phyloP scores from a whole-genome alignment of 2,888 invertebrate species.

The Orthonychiurus folsomi region DNA sequence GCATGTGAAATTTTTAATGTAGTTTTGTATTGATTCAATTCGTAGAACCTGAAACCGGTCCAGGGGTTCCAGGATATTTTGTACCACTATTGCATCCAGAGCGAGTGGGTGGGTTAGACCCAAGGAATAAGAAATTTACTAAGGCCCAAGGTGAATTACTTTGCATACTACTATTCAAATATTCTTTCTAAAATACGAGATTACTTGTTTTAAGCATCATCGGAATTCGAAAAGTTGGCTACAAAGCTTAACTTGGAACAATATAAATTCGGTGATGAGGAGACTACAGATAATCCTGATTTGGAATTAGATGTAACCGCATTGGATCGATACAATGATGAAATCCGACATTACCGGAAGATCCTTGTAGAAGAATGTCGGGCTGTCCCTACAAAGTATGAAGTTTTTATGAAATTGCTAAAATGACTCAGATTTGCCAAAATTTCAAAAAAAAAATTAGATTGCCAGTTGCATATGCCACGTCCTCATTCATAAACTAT shows the following conservation, averaged over 20 bases:
- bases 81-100: neutral
- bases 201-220: no score
- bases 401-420: no score
- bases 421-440: no score
- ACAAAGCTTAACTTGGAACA: conserved; percentile 16
- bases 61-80: neutral
- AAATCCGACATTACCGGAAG: conserved; percentile 25
- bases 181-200: no score
- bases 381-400: conserved; percentile 18
- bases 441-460: no score
- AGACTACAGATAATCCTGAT: neutral
- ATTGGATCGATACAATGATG: conserved; percentile 36
- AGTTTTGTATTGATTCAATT: no score
- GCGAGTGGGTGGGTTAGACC: neutral
- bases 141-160: neutral
- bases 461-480: no score
- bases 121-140: neutral
- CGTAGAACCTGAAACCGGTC: neutral
- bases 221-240: no score
- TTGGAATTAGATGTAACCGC: conserved; percentile 31
- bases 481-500: no score
- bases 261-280: conserved; percentile 16
- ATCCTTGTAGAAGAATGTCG: conserved; percentile 27
- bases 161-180: no score
- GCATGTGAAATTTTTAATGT: no score